These are phyloP conservation scores for Periophthalmodon schlosseri DNA, from an alignment of 2,113 vertebrate genomes.

Conservation along the genomic window DNA sequence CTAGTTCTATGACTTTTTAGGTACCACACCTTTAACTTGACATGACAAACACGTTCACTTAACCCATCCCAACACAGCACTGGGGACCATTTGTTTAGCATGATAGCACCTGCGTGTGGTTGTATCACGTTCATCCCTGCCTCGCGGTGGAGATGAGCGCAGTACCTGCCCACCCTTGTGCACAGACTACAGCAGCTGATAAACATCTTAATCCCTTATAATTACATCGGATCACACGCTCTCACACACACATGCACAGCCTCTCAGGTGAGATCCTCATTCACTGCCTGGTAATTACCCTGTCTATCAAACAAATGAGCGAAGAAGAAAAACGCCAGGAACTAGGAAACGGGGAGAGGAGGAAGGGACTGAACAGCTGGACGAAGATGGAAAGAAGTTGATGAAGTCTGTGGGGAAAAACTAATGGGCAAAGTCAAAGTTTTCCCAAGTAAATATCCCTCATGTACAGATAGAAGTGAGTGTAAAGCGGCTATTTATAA, in stretches of 20 bases:
- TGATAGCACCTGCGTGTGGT: background rate
- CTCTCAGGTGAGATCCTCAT: constrained; percentile 55
- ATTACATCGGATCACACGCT: constrained; percentile 56
- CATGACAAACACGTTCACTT: background rate
- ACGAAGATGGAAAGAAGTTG: background rate
- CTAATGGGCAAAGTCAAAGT: constrained; percentile 15
- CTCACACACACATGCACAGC: constrained; percentile 22
- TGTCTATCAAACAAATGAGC: constrained; percentile 56
- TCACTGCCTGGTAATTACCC: constrained; percentile 59
- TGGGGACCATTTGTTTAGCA: constrained; percentile 4
- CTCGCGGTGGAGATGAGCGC: constrained; percentile 3
- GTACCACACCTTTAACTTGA: background rate
- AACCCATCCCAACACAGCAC: background rate
- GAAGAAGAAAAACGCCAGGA: constrained; percentile 14
- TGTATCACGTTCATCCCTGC: constrained; percentile 15
- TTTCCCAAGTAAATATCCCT: constrained; percentile 1
- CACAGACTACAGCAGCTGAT: constrained; percentile 46
- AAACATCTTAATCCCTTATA: constrained; percentile 67
- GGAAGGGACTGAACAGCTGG: background rate
- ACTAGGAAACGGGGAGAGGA: constrained; percentile 5
- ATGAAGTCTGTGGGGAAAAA: background rate
- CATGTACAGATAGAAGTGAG: background rate
- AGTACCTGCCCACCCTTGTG: constrained; percentile 10
- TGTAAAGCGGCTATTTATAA: background rate
- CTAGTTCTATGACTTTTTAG: no score